Evolutionary conservation across 2,113 vertebrate species (phyloP), one percentile per base, ranked within the genome.

Genomic region (Lampris incognitus): DNA sequence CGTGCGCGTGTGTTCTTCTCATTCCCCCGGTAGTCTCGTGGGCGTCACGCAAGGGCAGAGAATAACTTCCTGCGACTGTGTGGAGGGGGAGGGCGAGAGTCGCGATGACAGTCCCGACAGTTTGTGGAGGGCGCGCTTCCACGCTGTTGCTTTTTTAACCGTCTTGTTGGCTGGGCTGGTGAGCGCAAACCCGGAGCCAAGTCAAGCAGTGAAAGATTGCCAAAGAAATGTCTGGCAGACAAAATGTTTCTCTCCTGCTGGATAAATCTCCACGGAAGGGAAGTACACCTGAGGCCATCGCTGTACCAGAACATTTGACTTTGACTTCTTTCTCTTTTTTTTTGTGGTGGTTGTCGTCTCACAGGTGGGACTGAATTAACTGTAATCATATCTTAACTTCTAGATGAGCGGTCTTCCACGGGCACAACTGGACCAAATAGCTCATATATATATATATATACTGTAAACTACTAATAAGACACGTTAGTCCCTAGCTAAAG

Each of bases 201-300:
- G 86, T 79, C 79, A 85, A 87, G 88, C 72, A 82, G 89, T 59
- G 83, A 77, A 81, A 76, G 75, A 79, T 78, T 93, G 93, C 92
- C 92, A 94, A 91, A 90, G 81, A 92, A 89, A 86, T 87, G 87
- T 92, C 92, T 94, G 91, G 91, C 90, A 91, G 66, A 66, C 80
- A 81, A 81, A 78, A 72, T 50, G 68, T 58, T 66, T 79, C 88
- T 87, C 87, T 88, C 88, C 86, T 85, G 79, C 85, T 87, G 81
- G 89, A 93, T 85, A 82, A 83, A 83, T 90, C 88, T 79, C 86
- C 73, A 74, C 67, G 78, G 89, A 76, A 75, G 80, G 83, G 83
- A 89, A 85, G 84, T 84, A 80, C 85, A 93, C 93, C 92, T 85
- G 79, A 82, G 88, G 92, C 86, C 87, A 87, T 85, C 78, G 79